Conservation (phyloP, 2,113 vertebrate genomes). For the Rhinopithecus roxellana region DNA sequence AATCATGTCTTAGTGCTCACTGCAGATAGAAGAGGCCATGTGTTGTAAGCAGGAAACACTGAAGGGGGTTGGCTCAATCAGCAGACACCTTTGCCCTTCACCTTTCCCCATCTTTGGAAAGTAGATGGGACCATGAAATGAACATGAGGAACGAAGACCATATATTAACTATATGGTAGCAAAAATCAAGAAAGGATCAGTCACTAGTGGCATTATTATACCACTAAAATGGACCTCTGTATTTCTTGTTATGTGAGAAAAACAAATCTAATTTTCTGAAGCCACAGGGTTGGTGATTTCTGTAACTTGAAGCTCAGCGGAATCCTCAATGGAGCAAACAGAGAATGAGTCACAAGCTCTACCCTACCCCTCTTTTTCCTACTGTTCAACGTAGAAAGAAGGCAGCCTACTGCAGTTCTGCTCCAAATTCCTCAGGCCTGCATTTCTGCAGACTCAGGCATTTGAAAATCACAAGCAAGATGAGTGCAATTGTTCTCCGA, state of each 20-base stretch:
- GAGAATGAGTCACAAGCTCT: neutral
- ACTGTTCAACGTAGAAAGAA: neutral
- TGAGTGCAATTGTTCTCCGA: neutral
- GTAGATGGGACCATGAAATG: neutral
- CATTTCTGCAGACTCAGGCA: fast-evolving
- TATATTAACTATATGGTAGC: neutral
- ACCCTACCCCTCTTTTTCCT: neutral
- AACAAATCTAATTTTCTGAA: neutral
- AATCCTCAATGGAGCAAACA: neutral
- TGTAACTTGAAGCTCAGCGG: neutral
- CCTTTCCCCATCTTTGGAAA: neutral
- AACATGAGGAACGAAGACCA: neutral
- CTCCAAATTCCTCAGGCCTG: too few relatives aligned
- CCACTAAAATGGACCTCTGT: neutral
- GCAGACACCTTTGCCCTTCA: neutral
- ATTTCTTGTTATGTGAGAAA: neutral
- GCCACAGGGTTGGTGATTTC: neutral
- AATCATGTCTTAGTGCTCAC: neutral
- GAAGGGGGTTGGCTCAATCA: neutral
- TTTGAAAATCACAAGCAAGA: neutral
- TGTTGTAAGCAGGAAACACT: neutral
- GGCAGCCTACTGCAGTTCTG: fast-evolving
- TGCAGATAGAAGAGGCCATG: neutral
- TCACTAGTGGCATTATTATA: neutral
- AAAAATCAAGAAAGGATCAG: neutral